Percentiles rank a stretch among this genome's conserved stretches.
phyloP scores from a whole-genome alignment of 2,113 vertebrate genomes.

The Neoarius graeffei region DNA sequence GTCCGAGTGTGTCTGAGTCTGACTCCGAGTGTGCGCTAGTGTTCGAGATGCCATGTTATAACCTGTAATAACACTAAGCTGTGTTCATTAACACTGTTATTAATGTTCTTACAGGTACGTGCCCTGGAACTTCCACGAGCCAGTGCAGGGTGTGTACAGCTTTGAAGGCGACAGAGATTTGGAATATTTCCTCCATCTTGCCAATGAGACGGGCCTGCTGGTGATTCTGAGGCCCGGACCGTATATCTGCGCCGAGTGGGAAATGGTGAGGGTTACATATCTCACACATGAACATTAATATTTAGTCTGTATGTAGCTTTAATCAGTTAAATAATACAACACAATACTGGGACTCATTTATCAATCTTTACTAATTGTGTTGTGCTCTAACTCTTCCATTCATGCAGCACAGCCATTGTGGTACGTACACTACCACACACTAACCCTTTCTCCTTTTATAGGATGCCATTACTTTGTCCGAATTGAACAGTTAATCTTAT shows the following conservation, averaged over 20 bases:
- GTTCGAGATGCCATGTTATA: background rate
- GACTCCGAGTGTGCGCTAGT: no score
- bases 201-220: slow-evolving; percentile 82
- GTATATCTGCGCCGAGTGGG: slow-evolving; percentile 99
- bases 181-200: slow-evolving; percentile 85
- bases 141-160: slow-evolving; percentile 76
- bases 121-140: slow-evolving; percentile 96
- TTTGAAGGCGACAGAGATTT: slow-evolving; percentile 85
- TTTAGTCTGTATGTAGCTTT: no score
- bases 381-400: no score
- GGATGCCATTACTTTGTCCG: no score
- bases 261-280: slow-evolving; percentile 83
- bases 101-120: slow-evolving; percentile 78
- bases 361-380: no score
- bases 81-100: background rate
- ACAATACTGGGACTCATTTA: no score
- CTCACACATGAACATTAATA: background rate
- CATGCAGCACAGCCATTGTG: no score
- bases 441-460: no score
- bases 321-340: no score
- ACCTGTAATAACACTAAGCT: background rate
- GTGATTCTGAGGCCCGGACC: slow-evolving; percentile 95
- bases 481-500: no score
- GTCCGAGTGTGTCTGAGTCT: no score
- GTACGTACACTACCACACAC: no score